Evolutionary conservation across 2,888 invertebrate species (phyloP).

Genomic region (Hoplodrina ambigua): DNA sequence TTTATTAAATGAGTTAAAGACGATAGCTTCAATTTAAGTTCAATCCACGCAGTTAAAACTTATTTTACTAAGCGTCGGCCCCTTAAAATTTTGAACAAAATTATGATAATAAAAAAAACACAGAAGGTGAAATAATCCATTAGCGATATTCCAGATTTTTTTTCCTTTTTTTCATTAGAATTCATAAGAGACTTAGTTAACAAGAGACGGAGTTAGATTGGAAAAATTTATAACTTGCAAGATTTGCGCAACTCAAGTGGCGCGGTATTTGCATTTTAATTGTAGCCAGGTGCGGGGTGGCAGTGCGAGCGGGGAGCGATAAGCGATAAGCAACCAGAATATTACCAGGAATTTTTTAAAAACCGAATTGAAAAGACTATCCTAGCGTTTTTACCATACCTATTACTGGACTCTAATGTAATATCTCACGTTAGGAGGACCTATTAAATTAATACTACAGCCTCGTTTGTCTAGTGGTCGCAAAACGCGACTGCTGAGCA

Average conservation of each 20-base stretch:
- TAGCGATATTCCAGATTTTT: slow-evolving; percentile 63
- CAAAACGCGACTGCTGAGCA: no score
- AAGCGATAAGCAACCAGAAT: background rate
- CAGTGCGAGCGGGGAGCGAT: slow-evolving; percentile 28
- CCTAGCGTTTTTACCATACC: no score
- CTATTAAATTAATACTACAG: no score
- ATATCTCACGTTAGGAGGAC: no score
- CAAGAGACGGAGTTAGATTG: slow-evolving; percentile 78
- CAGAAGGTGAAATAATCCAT: slow-evolving; percentile 66
- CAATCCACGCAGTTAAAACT: slow-evolving; percentile 6
- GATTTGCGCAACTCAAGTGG: slow-evolving; percentile 76
- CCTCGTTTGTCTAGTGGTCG: no score
- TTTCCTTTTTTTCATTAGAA: slow-evolving; percentile 63
- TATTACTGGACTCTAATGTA: no score
- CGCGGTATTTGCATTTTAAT: slow-evolving; percentile 82
- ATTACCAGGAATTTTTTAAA: no score
- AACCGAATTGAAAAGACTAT: no score
- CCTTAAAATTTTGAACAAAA: slow-evolving; percentile 44
- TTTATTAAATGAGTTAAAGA: background rate
- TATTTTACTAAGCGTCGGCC: slow-evolving; percentile 20
- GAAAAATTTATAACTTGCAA: slow-evolving; percentile 81
- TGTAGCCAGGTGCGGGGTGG: slow-evolving; percentile 56
- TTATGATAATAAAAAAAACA: slow-evolving; percentile 58
- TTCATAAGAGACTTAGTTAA: slow-evolving; percentile 71
- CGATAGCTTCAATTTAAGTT: background rate